Conservation (phyloP, 2,797 vertebrate genomes). For the Chaetophractus vellerosus region DNA sequence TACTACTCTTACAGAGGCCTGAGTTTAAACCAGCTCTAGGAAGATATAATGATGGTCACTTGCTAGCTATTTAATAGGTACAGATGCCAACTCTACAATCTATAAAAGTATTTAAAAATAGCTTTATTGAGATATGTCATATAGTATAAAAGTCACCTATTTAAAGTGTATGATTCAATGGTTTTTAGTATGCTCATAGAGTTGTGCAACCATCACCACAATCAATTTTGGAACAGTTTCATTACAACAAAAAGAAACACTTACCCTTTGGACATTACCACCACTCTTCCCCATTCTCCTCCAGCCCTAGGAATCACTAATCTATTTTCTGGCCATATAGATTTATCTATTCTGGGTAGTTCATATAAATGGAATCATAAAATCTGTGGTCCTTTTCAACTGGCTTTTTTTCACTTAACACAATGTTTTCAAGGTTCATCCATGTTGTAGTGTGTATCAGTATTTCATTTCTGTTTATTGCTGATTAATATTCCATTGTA, state of each 20-base stretch:
- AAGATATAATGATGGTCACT: background rate
- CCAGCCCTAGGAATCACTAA: background rate
- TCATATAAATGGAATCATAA: no score
- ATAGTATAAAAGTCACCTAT: background rate
- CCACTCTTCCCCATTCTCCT: background rate
- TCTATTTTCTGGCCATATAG: no score
- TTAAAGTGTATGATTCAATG: background rate
- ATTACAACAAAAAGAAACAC: background rate
- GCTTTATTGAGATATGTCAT: background rate
- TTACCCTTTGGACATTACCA: background rate
- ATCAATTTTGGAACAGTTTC: background rate
- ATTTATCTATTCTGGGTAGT: no score
- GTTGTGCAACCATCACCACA: background rate
- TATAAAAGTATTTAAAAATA: background rate
- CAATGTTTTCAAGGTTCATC: no score
- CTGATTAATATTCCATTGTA: no score
- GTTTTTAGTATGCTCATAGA: background rate
- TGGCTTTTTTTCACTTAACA: no score
- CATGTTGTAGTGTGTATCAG: no score
- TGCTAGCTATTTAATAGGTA: background rate
- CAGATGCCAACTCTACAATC: background rate
- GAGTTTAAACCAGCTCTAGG: background rate
- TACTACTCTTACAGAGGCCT: background rate
- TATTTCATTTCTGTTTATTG: no score
- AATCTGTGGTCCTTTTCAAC: no score